Conservation (phyloP, 2,797 vertebrate genomes). For the Esox lucius region DNA sequence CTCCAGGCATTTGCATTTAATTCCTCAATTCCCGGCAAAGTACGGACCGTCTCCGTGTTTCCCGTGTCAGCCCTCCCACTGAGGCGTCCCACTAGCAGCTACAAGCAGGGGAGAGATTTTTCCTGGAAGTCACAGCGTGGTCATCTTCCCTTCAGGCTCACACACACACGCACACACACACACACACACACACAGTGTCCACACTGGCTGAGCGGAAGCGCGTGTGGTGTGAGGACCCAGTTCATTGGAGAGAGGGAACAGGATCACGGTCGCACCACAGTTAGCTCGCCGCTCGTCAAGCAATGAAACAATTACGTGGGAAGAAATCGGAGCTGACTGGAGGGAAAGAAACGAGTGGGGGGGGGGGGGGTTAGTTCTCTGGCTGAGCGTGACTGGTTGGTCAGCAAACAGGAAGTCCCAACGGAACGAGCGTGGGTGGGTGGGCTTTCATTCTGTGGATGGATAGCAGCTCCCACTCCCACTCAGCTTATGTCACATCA, state of each 20-base stretch:
- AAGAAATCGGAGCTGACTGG: conserved; percentile 33
- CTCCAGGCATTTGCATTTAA: conserved; percentile 74
- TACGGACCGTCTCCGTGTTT: conserved; percentile 50
- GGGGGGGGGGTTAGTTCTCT: conserved; percentile 19
- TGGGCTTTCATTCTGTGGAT: conserved; percentile 8
- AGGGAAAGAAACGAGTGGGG: conserved; percentile 20
- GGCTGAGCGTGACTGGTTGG: conserved; percentile 28
- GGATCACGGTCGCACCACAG: conserved; percentile 37
- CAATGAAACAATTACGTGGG: conserved; percentile 53
- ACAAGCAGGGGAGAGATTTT: conserved; percentile 61
- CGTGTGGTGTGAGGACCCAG: conserved; percentile 29
- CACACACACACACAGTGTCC: conserved; percentile 33
- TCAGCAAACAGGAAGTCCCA: conserved; percentile 26
- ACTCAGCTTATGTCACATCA: not conserved
- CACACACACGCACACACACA: conserved; percentile 8
- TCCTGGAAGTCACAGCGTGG: conserved; percentile 56
- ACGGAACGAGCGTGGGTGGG: conserved; percentile 2
- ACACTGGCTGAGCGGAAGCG: conserved; percentile 1
- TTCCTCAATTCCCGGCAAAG: conserved; percentile 68
- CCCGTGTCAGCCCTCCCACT: conserved; percentile 50
- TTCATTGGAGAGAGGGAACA: conserved; percentile 28
- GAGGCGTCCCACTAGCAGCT: conserved; percentile 49
- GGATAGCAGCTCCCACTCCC: not conserved
- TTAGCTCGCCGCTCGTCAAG: conserved; percentile 43
- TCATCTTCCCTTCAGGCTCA: conserved; percentile 41